These are phyloP conservation scores for Plagiodera versicolora DNA, from an alignment of 2,888 invertebrate species.

Conservation along the genomic window DNA sequence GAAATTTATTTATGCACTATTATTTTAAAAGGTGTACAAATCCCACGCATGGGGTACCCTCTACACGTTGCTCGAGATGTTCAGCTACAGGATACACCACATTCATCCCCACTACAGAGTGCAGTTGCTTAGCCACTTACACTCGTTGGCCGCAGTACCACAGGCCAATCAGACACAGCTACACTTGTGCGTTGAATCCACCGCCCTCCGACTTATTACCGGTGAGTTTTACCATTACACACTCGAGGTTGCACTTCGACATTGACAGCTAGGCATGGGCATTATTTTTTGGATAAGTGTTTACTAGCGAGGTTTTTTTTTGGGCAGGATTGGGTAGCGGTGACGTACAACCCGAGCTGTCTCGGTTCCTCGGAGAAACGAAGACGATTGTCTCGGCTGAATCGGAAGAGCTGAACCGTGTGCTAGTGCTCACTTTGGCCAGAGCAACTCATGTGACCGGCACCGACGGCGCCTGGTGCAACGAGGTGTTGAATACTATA, in stretches of 20 bases:
- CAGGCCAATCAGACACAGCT: slow-evolving; percentile 95
- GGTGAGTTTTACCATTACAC: slow-evolving; percentile 42
- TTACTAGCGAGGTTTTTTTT: too few relatives aligned
- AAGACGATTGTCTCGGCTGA: slow-evolving; percentile 91
- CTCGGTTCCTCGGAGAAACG: slow-evolving; percentile 86
- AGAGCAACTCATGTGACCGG: slow-evolving; percentile 94
- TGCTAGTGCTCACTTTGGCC: slow-evolving; percentile 89
- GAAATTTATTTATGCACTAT: too few relatives aligned
- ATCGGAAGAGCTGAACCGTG: slow-evolving; percentile 92
- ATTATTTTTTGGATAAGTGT: too few relatives aligned
- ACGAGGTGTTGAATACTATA: slow-evolving; percentile 85
- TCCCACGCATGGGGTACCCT: slow-evolving; percentile 93
- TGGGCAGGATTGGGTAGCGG: slow-evolving; percentile 83
- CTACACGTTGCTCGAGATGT: slow-evolving; percentile 96
- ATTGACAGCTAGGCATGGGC: too few relatives aligned
- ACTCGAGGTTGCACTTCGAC: too few relatives aligned
- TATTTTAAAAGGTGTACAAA: slow-evolving; percentile 58
- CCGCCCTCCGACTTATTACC: slow-evolving; percentile 52
- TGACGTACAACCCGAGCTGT: slow-evolving; percentile 92
- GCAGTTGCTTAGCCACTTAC: slow-evolving; percentile 87
- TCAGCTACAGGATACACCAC: slow-evolving; percentile 93
- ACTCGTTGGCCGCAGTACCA: slow-evolving; percentile 86
- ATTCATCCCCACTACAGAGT: slow-evolving; percentile 95
- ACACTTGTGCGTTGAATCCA: slow-evolving; percentile 71
- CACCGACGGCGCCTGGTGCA: slow-evolving; percentile 82